Conservation (phyloP, 2,888 invertebrate genomes). For the Amphimallon solstitiale region DNA sequence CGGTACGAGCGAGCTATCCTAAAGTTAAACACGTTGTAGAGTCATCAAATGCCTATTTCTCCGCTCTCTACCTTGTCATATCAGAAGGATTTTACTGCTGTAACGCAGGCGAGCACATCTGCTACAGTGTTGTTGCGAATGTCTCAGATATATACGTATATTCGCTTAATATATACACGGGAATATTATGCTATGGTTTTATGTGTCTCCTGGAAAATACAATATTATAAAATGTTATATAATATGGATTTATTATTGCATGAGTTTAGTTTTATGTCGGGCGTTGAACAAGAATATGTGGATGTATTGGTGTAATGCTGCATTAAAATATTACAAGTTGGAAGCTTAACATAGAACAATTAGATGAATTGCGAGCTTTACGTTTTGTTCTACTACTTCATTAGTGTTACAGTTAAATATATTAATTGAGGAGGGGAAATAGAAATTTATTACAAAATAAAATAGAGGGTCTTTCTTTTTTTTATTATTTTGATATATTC, state of each 20-base stretch:
- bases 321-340: no score
- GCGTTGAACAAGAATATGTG: no score
- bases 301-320: no score
- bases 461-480: no score
- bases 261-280: background rate
- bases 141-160: slow-evolving; percentile 1
- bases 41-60: slow-evolving; percentile 27
- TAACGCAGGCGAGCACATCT: slow-evolving; percentile 6
- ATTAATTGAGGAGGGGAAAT: no score
- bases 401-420: no score
- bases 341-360: no score
- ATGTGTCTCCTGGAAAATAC: background rate
- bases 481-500: no score
- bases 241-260: background rate
- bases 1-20: slow-evolving; percentile 24
- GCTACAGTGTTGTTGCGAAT: background rate
- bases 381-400: no score
- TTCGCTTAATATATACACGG: background rate
- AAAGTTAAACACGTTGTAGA: slow-evolving; percentile 30
- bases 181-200: background rate
- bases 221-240: background rate
- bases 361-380: no score
- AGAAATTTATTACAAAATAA: no score
- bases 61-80: slow-evolving; percentile 7
- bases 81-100: slow-evolving; percentile 10